phyloP scores from a whole-genome alignment of 64 coral and sea anemone species.

The Astreopora myriophthalma region DNA sequence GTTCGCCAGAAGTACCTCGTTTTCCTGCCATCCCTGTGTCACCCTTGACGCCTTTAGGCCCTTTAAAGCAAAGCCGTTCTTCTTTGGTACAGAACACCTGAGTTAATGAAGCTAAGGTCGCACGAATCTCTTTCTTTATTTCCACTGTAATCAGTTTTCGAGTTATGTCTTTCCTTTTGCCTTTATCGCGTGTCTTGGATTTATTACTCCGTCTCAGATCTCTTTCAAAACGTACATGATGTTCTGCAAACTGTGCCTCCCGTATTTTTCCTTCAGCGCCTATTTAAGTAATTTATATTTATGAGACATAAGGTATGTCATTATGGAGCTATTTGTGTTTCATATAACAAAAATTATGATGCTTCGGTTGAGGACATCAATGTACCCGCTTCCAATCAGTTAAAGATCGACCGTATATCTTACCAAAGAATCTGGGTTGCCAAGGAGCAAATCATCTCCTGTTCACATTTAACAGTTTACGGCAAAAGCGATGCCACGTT shows the following conservation, averaged over 20 bases:
- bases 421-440: no score
- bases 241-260: no score
- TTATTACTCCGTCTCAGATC: background rate
- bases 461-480: no score
- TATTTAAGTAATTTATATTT: background rate
- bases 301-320: background rate
- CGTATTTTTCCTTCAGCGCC: background rate
- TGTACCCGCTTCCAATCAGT: no score
- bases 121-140: constrained; percentile 35
- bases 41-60: constrained; percentile 41
- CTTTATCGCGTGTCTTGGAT: background rate
- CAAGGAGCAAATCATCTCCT: no score
- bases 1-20: background rate
- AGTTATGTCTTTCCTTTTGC: background rate
- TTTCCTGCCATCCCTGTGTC: background rate
- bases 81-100: constrained; percentile 29
- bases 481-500: no score
- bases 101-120: background rate
- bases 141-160: background rate
- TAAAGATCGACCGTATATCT: no score
- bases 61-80: constrained; percentile 40
- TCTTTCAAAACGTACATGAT: background rate
- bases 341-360: no score
- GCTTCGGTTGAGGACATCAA: no score
- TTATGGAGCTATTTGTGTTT: no score